Percentiles rank a stretch among this genome's conserved stretches.
Conservation (phyloP, 2,113 vertebrate species). For the Sakesphorus luctuosus region DNA sequence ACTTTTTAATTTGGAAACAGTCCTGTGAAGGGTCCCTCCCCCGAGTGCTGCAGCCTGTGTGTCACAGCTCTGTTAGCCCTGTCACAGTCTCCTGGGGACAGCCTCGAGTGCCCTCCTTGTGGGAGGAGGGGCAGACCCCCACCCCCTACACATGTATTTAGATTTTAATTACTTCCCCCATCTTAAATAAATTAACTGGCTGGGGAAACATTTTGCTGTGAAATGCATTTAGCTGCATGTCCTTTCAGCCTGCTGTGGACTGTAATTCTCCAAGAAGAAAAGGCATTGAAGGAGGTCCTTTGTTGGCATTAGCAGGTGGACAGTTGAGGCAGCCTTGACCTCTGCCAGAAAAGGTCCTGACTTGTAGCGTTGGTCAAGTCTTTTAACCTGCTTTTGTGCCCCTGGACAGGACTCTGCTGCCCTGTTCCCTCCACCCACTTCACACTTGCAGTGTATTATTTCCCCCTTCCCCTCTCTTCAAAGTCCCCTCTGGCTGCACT, state of each 20-base stretch:
- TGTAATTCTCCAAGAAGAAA: constrained; percentile 39
- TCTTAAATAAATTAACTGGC: constrained; percentile 44
- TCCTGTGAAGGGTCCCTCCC: not conserved
- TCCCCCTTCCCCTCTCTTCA: not conserved
- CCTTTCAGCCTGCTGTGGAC: constrained; percentile 37
- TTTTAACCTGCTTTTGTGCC: constrained; percentile 34
- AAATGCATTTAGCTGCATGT: constrained; percentile 17
- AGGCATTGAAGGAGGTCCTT: constrained; percentile 56
- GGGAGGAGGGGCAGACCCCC: constrained; percentile 59
- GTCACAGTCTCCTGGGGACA: constrained; percentile 8
- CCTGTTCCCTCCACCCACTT: constrained; percentile 29
- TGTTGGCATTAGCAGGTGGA: constrained; percentile 66
- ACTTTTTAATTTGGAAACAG: not conserved
- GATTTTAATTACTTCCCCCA: constrained; percentile 68
- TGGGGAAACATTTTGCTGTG: constrained; percentile 42
- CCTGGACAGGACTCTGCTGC: constrained; percentile 36
- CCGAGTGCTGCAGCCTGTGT: not conserved
- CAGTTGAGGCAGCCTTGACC: constrained; percentile 65
- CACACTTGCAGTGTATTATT: constrained; percentile 46
- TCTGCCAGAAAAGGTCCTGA: constrained; percentile 42
- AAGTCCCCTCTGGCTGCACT: not conserved
- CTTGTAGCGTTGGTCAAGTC: constrained; percentile 50
- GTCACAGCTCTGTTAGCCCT: not conserved
- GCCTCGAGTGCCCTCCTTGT: constrained; percentile 2
- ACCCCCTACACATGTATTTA: constrained; percentile 60